Evolutionary conservation across 2,113 vertebrate species (phyloP).

Genomic region (Spizaetus ornatus): DNA sequence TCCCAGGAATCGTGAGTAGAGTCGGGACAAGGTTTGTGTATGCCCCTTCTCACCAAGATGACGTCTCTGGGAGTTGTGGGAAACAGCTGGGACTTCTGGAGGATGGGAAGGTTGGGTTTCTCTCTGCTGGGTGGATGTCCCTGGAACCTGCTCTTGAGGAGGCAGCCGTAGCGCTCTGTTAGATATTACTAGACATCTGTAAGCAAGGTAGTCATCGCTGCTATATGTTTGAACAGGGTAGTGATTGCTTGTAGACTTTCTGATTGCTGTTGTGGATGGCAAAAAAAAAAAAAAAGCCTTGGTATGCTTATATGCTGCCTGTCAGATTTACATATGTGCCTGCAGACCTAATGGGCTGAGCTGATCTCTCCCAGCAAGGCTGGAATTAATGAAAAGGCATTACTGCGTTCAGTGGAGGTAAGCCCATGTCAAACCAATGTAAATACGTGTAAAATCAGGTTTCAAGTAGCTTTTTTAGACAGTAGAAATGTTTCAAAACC

Average conservation of each 20-base stretch:
- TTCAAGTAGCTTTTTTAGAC: neutral
- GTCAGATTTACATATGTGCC: neutral
- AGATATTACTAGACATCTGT: neutral
- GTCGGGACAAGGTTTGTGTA: neutral
- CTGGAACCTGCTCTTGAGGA: neutral
- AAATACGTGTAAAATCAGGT: neutral
- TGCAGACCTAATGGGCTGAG: neutral
- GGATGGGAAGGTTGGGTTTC: neutral
- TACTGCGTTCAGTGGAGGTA: neutral
- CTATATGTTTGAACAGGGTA: neutral
- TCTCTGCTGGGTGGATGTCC: neutral
- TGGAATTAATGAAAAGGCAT: neutral
- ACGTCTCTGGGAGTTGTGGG: neutral
- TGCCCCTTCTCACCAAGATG: neutral
- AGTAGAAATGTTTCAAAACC: neutral
- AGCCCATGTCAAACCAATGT: neutral
- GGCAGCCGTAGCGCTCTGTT: accelerated
- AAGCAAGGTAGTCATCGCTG: neutral
- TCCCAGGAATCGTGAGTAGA: neutral
- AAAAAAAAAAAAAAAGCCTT: neutral
- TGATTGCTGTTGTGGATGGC: neutral
- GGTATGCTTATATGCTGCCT: neutral
- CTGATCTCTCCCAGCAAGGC: neutral
- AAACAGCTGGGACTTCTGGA: neutral
- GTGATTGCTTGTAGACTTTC: neutral